These are phyloP conservation scores for Loxodonta africana DNA, from an alignment of 2,113 vertebrate genomes.

Conservation along the genomic window DNA sequence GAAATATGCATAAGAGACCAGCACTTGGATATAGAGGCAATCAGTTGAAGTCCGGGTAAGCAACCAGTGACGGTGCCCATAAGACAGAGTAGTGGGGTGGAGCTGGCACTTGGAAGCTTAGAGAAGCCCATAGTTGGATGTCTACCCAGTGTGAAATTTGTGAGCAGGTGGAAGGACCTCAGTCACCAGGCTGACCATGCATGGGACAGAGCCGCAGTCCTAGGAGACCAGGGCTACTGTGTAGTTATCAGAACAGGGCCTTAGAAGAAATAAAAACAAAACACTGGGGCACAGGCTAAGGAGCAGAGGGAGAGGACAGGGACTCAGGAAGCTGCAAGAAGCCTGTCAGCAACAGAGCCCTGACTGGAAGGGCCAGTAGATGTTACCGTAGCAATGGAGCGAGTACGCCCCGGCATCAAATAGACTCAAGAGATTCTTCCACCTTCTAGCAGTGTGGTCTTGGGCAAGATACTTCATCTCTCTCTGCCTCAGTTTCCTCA, in stretches of 20 bases:
- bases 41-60: background rate
- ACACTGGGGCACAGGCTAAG: too few relatives aligned
- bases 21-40: background rate
- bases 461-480: background rate
- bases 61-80: background rate
- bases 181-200: background rate
- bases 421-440: background rate
- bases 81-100: too few relatives aligned
- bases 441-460: background rate
- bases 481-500: background rate
- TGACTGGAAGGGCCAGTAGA: rapidly evolving
- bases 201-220: background rate
- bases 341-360: rapidly evolving
- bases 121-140: rapidly evolving
- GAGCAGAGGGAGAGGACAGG: background rate
- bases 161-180: background rate
- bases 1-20: background rate
- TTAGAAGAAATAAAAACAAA: background rate
- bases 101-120: background rate
- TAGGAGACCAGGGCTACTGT: background rate
- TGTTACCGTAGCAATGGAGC: background rate
- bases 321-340: background rate
- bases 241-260: background rate
- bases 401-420: rapidly evolving
- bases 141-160: background rate